These are phyloP conservation scores for Deroplatys truncata DNA, from an alignment of 2,888 invertebrate species.

Conservation along the genomic window DNA sequence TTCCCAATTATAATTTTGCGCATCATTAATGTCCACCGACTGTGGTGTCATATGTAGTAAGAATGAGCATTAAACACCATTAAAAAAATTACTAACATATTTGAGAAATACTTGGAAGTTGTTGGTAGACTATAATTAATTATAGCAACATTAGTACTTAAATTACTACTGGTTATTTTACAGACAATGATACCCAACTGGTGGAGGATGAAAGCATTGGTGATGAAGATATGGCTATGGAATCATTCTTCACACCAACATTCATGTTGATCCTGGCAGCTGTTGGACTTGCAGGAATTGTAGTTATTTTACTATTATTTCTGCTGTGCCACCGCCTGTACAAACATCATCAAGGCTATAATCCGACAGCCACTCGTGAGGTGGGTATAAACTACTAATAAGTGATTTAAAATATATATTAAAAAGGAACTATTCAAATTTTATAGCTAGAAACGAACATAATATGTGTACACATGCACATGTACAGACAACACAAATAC, in stretches of 20 bases:
- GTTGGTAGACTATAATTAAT: too few relatives aligned
- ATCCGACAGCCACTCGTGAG: conserved; percentile 57
- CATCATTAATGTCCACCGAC: too few relatives aligned
- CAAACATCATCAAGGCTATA: conserved; percentile 63
- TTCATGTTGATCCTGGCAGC: conserved; percentile 71
- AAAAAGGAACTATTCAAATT: too few relatives aligned
- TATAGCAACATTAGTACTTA: too few relatives aligned
- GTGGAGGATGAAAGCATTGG: conserved; percentile 16
- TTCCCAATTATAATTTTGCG: too few relatives aligned
- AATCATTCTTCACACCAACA: conserved; percentile 73
- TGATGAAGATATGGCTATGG: conserved; percentile 53
- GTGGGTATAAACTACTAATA: conserved; percentile 36
- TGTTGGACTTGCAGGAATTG: conserved; percentile 66
- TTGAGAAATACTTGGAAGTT: too few relatives aligned
- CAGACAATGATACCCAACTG: conserved; percentile 28
- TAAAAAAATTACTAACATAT: too few relatives aligned
- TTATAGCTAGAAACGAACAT: too few relatives aligned
- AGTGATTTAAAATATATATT: neutral
- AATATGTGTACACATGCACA: too few relatives aligned
- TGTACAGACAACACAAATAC: too few relatives aligned
- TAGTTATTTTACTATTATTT: conserved; percentile 65
- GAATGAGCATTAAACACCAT: too few relatives aligned
- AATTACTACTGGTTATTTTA: neutral
- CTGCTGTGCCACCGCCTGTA: conserved; percentile 69
- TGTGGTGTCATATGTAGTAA: too few relatives aligned